Base-by-base conservation (phyloP, 1,140 invertebrate genomes). In the Hestina assimilis region DNA sequence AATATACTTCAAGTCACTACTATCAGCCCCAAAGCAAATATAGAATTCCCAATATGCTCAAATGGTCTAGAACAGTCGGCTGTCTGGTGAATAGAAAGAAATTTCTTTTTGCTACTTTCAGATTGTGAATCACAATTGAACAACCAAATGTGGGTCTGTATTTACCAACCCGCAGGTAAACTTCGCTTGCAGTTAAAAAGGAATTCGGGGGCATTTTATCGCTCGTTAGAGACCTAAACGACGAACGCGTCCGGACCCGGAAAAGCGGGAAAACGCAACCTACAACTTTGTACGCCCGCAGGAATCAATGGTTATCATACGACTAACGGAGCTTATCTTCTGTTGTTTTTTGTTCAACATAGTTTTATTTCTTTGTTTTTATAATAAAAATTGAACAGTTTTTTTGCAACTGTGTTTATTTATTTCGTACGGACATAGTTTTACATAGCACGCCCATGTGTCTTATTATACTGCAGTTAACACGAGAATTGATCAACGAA, bases 181-280 rank as follows among this genome's bases (percentile, higher is more conserved):
- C 75, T 75, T 58, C 59, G 69, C 59, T 63, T 75, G 67, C 79
- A 75, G 74, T 80, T 80, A 80, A 80, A 83, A 79, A 85, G 73
- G 69, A 82, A 78, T 83, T 75, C 65, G 69, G 70, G 48, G 62
- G 65, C 80, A 71, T 85, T 82, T 83, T 83, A 83, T 82, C 69
- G 75, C 72, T 80, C 79, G 80, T 85, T 83, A 85, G 79, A 70
- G 75, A 82, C 79, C 69, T 77, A 75, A 76, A 68, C 63, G 66
- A 51, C 45, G 56, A 60, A 51, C 63, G 54, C 66, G 53, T 70
- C 71, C 69, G 64, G 61, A 63, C 46, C 50, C 50, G 24, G 20
- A 50, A 38, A 21, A 51, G 50, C 9, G 23, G 47, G 59, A 40
- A 41, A 38, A 50, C 35, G 23, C 40, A 6, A 15, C 40, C 21